phyloP scores from a whole-genome alignment of 1,140 invertebrate genomes.

The Lethrus apterus region DNA sequence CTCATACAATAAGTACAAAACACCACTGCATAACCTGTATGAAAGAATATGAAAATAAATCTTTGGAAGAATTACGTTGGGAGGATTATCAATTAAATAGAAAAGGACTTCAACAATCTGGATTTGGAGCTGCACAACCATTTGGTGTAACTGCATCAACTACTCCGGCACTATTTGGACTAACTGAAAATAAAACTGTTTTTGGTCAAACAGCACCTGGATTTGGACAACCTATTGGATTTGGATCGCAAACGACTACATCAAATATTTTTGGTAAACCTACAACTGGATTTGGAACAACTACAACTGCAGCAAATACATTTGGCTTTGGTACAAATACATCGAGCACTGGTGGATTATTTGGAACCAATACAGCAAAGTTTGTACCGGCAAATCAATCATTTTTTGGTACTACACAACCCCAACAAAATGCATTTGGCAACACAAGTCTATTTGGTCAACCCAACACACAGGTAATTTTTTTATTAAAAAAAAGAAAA shows the following conservation, averaged over 20 bases:
- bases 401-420: conserved; percentile 51
- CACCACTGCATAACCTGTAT: conserved; percentile 95
- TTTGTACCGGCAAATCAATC: conserved; percentile 41
- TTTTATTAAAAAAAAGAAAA: too few relatives aligned
- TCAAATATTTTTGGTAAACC: conserved; percentile 32
- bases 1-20: conserved; percentile 77
- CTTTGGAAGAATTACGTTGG: conserved; percentile 83
- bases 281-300: conserved; percentile 40
- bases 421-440: conserved; percentile 47
- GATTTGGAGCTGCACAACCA: conserved; percentile 24
- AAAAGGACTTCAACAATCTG: conserved; percentile 59
- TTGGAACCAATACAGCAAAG: conserved; percentile 40
- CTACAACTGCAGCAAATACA: conserved; percentile 32
- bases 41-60: conserved; percentile 96
- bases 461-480: conserved; percentile 8
- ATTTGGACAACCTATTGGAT: conserved; percentile 21
- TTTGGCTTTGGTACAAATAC: too few relatives aligned
- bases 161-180: conserved; percentile 45
- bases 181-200: conserved; percentile 36
- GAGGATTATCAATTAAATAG: conserved; percentile 89
- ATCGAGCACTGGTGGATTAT: conserved; percentile 41
- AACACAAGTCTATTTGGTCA: conserved; percentile 17
- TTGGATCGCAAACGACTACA: conserved; percentile 40
- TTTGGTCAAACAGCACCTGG: conserved; percentile 29
- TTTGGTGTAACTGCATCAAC: conserved; percentile 34